Evolutionary conservation across 1,140 invertebrate species (phyloP), one percentile per base, ranked within the genome.

Genomic region (Chironomus striatipennis): DNA sequence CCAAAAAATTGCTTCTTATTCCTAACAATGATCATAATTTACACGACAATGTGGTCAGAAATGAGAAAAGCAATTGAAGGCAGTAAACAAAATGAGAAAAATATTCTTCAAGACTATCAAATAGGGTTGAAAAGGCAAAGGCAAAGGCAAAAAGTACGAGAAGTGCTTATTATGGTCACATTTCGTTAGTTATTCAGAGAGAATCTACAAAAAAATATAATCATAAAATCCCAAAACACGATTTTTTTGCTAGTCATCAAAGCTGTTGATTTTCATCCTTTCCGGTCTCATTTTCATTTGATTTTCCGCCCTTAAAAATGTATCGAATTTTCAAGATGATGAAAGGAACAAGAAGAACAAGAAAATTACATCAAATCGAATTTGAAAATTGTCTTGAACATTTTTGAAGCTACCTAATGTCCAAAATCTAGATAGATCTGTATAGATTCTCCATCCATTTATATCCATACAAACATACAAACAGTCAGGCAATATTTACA

Each of bases 401-500:
- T 70, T 70, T 20, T 34, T 34, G 2, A 34, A 34, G 24, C 24
- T 34, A 34, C 24, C 24, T 34, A 34, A 34, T 34, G 24, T 34
- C 24, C 24, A 34, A 34, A 34, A 34, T 34, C 24, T 34, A 34
- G 24, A 34, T 34, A 34, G 24, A 34, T 34, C 24, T 34, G 24
- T 34, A 34, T 34, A 34, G 24, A 34, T 2, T 34, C 24, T 70
- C 20, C 65, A 70, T 21, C 65, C 24, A 34, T 20, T 21, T 17
- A 70, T 18, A 15, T 70, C n/a, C n/a, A 20, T n/a, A 57, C 47
- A 57, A 57, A 15, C 47, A 57, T 9, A 47, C 5, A 1, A 47
- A 57, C 15, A 57, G n/a, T 57, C 47, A 57, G 18, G 17, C 17
- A 70, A 70, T 70, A 70, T 70, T 70, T 70, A 70, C 17, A 70